Base-by-base conservation (phyloP, 2,797 vertebrate species). In the Hoplostethus mediterraneus region DNA sequence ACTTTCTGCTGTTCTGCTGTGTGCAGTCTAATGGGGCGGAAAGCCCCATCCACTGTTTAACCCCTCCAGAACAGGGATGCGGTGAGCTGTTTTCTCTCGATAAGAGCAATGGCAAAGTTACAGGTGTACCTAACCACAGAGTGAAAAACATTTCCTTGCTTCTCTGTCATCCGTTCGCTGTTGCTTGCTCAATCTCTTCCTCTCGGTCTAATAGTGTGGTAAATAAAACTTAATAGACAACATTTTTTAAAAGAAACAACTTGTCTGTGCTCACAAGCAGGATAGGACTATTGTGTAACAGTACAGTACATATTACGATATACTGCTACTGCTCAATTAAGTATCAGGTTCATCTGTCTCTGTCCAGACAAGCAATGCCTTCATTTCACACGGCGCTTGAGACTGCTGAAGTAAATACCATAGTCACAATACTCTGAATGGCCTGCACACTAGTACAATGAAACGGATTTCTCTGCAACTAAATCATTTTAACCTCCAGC, bases 51-150 rank as follows among this genome's bases (percentile, higher is more conserved):
- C 87, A 91, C 81, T 83, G 82, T 92, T 95, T 95, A 95, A 95
- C 94, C 94, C 93, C 89, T 95, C 82, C 75, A 69, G 79, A 93
- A 89, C 92, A 91, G 92, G 95, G 94, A 95, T 94, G 95, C 93
- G 94, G 94, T 95, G 65, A 95, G 84, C 85, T 94, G 90, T 91
- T 92, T 89, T 91, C 81, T 92, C 88, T 93, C 85, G 87, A 92
- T 93, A 92, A 95, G 88, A 93, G 84, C 87, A 89, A 90, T 92
- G 87, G 79, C 88, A 91, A 87, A 84, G 79, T 83, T 93, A 94
- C 94, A 95, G 93, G 94, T 95, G 93, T 95, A 91, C 84, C 87
- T 89, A 95, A 95, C 94, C 95, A 94, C 95, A 95, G 80, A 89
- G 88, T 81, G 89, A 93, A 93, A 92, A 94, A 93, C 90, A 94